Evolutionary conservation across 1,140 invertebrate species (phyloP).

Genomic region (Neelides sp.): DNA sequence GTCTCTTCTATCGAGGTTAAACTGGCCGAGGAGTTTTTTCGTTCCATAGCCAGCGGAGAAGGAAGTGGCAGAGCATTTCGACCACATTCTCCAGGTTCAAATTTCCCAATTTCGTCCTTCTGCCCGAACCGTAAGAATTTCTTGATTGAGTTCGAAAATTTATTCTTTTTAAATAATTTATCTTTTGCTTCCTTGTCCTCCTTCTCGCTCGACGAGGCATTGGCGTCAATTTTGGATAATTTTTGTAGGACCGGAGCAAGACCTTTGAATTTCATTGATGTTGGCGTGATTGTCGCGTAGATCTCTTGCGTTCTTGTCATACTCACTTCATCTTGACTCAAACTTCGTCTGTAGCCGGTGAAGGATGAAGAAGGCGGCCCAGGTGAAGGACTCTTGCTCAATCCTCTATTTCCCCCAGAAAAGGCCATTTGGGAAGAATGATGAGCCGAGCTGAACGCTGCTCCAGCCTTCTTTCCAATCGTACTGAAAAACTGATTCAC

Average conservation of each 20-base stretch:
- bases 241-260: constrained; percentile 26
- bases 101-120: constrained; percentile 10
- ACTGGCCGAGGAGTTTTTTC: background rate
- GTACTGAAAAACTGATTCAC: constrained; percentile 32
- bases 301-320: constrained; percentile 29
- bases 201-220: constrained; percentile 6
- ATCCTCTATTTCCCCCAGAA: constrained; percentile 1
- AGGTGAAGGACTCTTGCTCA: constrained; percentile 17
- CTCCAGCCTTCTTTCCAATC: constrained; percentile 31
- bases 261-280: constrained; percentile 25
- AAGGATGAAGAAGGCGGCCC: background rate
- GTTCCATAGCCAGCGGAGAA: background rate
- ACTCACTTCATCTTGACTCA: constrained; percentile 28
- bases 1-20: background rate
- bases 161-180: constrained; percentile 26
- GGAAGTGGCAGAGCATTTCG: too few species aligned
- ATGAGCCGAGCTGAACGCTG: constrained; percentile 22
- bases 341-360: constrained; percentile 19
- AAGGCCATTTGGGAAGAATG: background rate
- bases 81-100: too few species aligned
- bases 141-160: constrained; percentile 26
- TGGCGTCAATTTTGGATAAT: constrained; percentile 25
- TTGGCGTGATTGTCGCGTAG: constrained; percentile 30
- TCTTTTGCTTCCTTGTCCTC: constrained; percentile 16
- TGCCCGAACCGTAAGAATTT: constrained; percentile 26